phyloP scores from a whole-genome alignment of 2,113 vertebrate genomes.

The Tylochromis polylepis region DNA sequence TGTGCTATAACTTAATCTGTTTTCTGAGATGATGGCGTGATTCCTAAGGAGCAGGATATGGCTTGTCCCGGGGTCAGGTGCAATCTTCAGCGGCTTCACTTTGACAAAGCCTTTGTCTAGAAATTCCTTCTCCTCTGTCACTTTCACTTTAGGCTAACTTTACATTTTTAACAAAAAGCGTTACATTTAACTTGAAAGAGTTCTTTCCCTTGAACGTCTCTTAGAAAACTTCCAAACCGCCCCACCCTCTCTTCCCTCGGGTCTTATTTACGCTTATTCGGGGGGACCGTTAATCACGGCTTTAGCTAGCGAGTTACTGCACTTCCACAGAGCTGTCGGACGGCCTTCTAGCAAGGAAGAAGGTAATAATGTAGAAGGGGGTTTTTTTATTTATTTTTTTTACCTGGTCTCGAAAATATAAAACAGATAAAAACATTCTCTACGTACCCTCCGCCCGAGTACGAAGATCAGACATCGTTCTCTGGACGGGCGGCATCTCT shows the following conservation, averaged over 20 bases:
- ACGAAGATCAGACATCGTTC: constrained; percentile 88
- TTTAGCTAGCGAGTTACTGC: constrained; percentile 39
- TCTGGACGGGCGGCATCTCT: constrained; percentile 86
- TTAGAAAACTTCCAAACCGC: not conserved
- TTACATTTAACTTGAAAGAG: not conserved
- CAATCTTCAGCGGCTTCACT: not conserved
- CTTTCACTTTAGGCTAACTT: not conserved
- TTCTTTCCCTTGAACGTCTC: not conserved
- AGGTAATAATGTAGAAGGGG: not conserved
- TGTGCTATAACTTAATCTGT: not conserved
- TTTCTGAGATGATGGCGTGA: not conserved
- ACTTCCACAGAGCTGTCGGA: constrained; percentile 3
- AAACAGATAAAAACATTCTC: not conserved
- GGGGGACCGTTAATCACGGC: not conserved
- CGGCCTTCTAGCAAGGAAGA: not conserved
- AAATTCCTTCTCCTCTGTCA: not conserved
- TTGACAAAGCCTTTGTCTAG: not conserved
- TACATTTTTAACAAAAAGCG: not conserved
- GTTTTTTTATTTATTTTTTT: not conserved
- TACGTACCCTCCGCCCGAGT: constrained; percentile 85
- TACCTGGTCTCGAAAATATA: not conserved
- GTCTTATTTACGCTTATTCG: not conserved
- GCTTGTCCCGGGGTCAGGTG: not conserved
- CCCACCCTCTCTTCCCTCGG: not conserved
- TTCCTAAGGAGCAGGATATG: not conserved